phyloP scores from a whole-genome alignment of 2,113 vertebrate species.

The Seriola aureovittata region DNA sequence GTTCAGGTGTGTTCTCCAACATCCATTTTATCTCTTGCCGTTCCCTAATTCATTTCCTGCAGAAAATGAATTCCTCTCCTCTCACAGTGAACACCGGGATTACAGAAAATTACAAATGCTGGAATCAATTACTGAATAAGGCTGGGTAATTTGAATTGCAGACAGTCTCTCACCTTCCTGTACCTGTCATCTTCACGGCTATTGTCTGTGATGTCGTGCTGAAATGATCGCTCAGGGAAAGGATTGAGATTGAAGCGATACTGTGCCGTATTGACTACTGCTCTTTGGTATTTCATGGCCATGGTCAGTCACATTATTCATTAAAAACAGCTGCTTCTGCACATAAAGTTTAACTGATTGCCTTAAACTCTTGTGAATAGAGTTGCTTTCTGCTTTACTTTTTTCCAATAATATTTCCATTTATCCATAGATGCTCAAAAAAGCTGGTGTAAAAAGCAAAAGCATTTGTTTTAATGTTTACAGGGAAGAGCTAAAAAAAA shows the following conservation, averaged over 20 bases:
- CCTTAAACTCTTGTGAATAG: neutral
- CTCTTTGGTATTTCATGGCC: slow-evolving; percentile 35
- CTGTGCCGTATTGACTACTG: slow-evolving; percentile 29
- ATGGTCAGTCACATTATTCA: slow-evolving; percentile 47
- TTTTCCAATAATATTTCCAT: slow-evolving; percentile 9
- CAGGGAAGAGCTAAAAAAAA: neutral
- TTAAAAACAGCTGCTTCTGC: slow-evolving; percentile 34
- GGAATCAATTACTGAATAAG: slow-evolving; percentile 71
- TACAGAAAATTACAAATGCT: slow-evolving; percentile 74
- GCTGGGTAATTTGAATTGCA: slow-evolving; percentile 56
- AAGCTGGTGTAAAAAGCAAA: neutral
- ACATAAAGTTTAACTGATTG: slow-evolving; percentile 15
- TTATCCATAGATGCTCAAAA: neutral
- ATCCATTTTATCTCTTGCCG: slow-evolving; percentile 67
- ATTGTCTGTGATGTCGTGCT: slow-evolving; percentile 43
- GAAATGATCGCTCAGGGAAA: slow-evolving; percentile 45
- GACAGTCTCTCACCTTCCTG: slow-evolving; percentile 14
- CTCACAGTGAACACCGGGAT: slow-evolving; percentile 63
- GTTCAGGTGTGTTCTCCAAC: slow-evolving; percentile 75
- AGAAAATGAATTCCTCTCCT: slow-evolving; percentile 75
- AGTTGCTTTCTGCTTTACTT: slow-evolving; percentile 22
- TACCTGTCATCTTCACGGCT: slow-evolving; percentile 56
- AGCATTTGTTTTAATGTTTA: neutral
- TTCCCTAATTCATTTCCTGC: slow-evolving; percentile 72
- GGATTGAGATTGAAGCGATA: slow-evolving; percentile 36